These are phyloP conservation scores for Netelia virgata DNA, from an alignment of 2,888 invertebrate species.

Conservation along the genomic window DNA sequence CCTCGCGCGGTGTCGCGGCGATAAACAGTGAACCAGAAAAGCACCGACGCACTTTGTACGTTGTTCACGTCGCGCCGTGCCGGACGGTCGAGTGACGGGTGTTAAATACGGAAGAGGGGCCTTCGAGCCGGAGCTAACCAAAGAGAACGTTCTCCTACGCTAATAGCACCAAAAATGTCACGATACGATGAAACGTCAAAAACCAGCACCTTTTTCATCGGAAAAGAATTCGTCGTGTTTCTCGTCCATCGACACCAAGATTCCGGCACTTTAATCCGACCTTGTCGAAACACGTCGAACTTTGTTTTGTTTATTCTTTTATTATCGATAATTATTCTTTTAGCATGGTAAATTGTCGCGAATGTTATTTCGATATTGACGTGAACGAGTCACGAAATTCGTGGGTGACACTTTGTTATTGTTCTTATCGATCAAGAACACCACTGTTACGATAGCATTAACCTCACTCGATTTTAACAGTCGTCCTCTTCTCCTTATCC, in stretches of 20 bases:
- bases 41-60: conserved; percentile 53
- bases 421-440: conserved; percentile 35
- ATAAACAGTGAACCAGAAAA: conserved; percentile 46
- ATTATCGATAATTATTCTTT: too few species aligned
- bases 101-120: conserved; percentile 58
- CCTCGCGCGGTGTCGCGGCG: conserved; percentile 47
- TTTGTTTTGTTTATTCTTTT: background rate
- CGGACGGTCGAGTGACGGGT: conserved; percentile 52
- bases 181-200: conserved; percentile 39
- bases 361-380: conserved; percentile 38
- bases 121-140: conserved; percentile 24
- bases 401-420: conserved; percentile 26
- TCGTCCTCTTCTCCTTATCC: conserved; percentile 34
- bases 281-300: background rate
- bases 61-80: conserved; percentile 60
- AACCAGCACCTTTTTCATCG: background rate
- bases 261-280: conserved; percentile 7
- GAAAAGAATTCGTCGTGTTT: conserved; percentile 10
- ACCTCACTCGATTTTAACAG: conserved; percentile 3
- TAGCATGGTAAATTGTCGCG: too few species aligned
- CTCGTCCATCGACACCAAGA: background rate
- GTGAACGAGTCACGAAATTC: background rate
- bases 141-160: conserved; percentile 28
- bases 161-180: conserved; percentile 54
- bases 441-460: conserved; percentile 11